phyloP scores from a whole-genome alignment of 2,888 invertebrate species.

The Frankliniella intonsa region DNA sequence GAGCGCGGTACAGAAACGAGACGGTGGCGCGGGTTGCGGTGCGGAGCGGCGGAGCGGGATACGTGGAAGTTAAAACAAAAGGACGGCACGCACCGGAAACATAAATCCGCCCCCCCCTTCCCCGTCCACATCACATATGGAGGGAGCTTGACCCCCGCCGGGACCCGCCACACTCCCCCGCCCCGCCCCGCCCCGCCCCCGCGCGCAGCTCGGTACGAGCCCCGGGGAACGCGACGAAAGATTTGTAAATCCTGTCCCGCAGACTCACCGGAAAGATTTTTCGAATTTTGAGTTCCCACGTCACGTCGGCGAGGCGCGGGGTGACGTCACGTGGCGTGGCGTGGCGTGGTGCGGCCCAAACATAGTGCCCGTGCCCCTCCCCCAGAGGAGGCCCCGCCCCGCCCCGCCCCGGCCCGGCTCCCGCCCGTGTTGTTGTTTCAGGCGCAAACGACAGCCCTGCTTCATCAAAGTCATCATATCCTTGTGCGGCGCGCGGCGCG shows the following conservation, averaged over 20 bases:
- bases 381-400: neutral
- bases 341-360: neutral
- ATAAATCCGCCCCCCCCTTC: neutral
- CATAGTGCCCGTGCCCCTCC: neutral
- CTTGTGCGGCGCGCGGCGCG: neutral
- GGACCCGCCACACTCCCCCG: neutral
- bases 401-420: neutral
- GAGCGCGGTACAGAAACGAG: neutral
- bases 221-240: neutral
- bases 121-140: neutral
- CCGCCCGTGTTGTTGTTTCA: conserved; percentile 8
- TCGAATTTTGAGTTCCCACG: neutral
- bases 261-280: neutral
- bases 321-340: neutral
- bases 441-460: conserved; percentile 20
- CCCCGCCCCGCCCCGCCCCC: neutral
- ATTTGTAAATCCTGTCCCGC: neutral
- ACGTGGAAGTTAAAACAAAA: neutral
- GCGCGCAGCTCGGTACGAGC: neutral
- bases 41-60: neutral
- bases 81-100: neutral
- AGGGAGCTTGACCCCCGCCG: neutral
- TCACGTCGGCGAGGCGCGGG: neutral
- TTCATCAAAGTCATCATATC: conserved; percentile 24
- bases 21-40: neutral